Evolutionary conservation across 2,888 invertebrate genomes (phyloP), one percentile per base, ranked within the genome.

Genomic region (Helleia helle): DNA sequence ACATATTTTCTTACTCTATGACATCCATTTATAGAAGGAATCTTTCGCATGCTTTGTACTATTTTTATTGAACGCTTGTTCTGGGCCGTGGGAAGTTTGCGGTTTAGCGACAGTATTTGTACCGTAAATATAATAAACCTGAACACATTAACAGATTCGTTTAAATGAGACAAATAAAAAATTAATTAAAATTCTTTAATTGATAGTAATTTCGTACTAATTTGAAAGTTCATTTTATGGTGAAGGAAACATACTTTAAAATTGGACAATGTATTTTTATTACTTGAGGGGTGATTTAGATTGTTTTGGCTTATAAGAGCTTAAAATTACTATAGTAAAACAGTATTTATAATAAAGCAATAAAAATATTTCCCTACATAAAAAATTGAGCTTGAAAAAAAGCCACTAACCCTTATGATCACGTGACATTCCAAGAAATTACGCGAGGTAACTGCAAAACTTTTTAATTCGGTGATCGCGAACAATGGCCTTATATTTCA

Each of bases 1-100:
- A 22, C 12, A 18, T 12, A 22, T 22, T 12, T 31, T 31, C 22
- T 64, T 59, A 54, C 52, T 46, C 42, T 41, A 25, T 28, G 34
- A 25, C 47, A 52, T 51, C 41, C 54, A 53, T 59, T 56, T 54
- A 51, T 49, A 50, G 52, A n/a, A 11, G 41, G 18, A 29, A 30
- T 39, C 24, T 22, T 29, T 39, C 38, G 38, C 22, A 29, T 29
- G 39, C 39, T 39, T 24, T 25, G 30, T 39, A 25, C 30, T 30
- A 25, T 24, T 39, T 11, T 31, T 15, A 11, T 15, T 39, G 24
- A 4, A 30, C 14, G 15, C 14, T 14, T 30, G 15, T 24, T 24
- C 13, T 24, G 22, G 34, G 38, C 38, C 44, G 38, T 41, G 44
- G 38, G 40, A 14, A 38, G 17, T 25, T 18, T 38, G 40, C n/a